phyloP scores from a whole-genome alignment of 2,888 invertebrate genomes.

The Cerastoderma edule region DNA sequence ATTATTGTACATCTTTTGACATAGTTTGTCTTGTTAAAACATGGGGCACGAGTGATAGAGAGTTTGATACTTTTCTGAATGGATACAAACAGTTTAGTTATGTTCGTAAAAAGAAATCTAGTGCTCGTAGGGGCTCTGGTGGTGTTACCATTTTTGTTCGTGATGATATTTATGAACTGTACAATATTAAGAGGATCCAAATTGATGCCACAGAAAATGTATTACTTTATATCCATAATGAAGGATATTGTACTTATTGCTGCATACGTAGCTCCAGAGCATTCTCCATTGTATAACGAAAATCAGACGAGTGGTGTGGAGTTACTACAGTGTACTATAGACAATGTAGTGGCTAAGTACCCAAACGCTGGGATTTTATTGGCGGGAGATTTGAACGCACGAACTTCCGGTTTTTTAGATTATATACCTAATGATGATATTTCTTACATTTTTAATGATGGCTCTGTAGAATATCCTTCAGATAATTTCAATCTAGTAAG shows the following conservation, averaged over 20 bases:
- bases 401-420: no score
- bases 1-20: constrained; percentile 8
- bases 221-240: neutral
- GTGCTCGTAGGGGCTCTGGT: neutral
- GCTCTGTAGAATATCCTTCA: no score
- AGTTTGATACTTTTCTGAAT: constrained; percentile 9
- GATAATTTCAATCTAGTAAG: no score
- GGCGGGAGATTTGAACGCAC: no score
- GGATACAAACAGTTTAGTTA: constrained; percentile 6
- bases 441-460: no score
- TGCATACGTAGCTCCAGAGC: constrained; percentile 12
- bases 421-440: no score
- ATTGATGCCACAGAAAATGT: constrained; percentile 13
- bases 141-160: constrained; percentile 14
- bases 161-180: neutral
- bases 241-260: neutral
- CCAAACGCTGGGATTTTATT: no score
- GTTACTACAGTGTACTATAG: no score
- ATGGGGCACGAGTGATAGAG: constrained; percentile 7
- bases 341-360: no score
- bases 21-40: constrained; percentile 2
- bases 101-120: neutral
- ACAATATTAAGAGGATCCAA: constrained; percentile 2
- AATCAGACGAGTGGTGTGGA: no score
- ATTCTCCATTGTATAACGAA: no score